Base-by-base conservation (phyloP, 2,113 vertebrate species). In the Sardina pilchardus region DNA sequence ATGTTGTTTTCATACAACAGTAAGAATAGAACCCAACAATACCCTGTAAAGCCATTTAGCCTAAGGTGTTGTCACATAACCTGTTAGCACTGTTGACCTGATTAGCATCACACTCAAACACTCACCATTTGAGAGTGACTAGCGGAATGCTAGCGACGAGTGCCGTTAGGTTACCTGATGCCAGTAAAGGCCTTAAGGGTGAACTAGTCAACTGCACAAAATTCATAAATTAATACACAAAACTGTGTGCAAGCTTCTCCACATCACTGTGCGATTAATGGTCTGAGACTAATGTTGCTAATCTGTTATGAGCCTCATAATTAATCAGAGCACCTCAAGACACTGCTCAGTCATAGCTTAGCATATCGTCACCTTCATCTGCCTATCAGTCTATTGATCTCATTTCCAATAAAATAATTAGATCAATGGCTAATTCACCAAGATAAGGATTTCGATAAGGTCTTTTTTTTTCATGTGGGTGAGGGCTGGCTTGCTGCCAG, bases 391-490 rank as follows among this genome's bases (percentile, higher is more conserved):
- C 10, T 78, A 78, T 36, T 78, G 71, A 78, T 78, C 30, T 78
- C 12, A 78, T 78, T 78, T 36, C 71, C 71, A 78, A 78, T 78
- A 42, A 26, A 87, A 89, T 95, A 94, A 95, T 94, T 94, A 91
- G 91, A 95, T 95, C 94, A 95, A 88, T 26, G 6, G 75, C 85
- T 84, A 85, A 89, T 91, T 89, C 36, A 63, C 50, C 12, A 48
- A 93, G 94, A 93, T 94, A 95, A 93, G 83, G 75, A 3, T 47
- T 86, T 85, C 81, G 2, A 42, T 42, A 42, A 87, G 82, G 88
- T 85, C 87, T 86, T 87, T 92, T 89, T 90, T 88, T 85, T 85
- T 86, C 59, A 83, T 85, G 89, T 90, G 90, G 90, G 90, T 90
- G 88, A 90, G 83, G 43, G 53, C 47, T 67, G 26, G n/a, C 63